Base-by-base conservation (phyloP, 2,888 invertebrate species). In the Polyploca ridens region DNA sequence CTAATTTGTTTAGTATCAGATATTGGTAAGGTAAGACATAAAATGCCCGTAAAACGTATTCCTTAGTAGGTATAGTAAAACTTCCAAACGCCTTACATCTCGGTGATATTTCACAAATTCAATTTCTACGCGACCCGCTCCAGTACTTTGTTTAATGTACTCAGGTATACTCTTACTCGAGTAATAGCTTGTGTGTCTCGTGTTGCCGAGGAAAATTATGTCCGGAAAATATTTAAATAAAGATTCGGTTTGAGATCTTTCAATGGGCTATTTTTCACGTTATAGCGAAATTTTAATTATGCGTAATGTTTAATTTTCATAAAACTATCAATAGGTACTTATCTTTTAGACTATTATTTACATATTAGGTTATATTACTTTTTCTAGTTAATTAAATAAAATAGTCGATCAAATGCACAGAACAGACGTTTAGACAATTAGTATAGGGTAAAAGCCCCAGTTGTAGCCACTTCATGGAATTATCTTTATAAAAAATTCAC, bases 81-180 rank as follows among this genome's bases (percentile, higher is more conserved):
- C 67, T 76, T 69, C 67, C 69, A 73, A 76, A 68, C 65, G 46
- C 64, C 67, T 73, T 66, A 67, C 69, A 64, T 73, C 66, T 69
- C 67, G 64, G 71, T 74, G 71, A 79, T 75, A 76, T 75, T 79
- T 84, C 75, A 76, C 75, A 79, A 83, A 83, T 82, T 81, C 75
- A 82, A 83, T 86, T 82, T 77, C 74, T 76, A 58, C 62, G 67
- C 78, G 73, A 75, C 77, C 68, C 71, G 72, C 71, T 68, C 67
- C 69, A 71, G 69, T 76, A 79, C 75, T 82, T 80, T 81, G 74
- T 76, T 76, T 83, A 82, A 85, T 84, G 80, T 76, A 75, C 67
- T 74, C 80, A 81, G 82, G 82, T 83, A 76, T 81, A 80, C 72
- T 77, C 72, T 76, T 74, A 67, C 74, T 71, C 76, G 74, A 78